Evolutionary conservation across 2,113 vertebrate species (phyloP).

Genomic region (Tenebrosternarchus preto): DNA sequence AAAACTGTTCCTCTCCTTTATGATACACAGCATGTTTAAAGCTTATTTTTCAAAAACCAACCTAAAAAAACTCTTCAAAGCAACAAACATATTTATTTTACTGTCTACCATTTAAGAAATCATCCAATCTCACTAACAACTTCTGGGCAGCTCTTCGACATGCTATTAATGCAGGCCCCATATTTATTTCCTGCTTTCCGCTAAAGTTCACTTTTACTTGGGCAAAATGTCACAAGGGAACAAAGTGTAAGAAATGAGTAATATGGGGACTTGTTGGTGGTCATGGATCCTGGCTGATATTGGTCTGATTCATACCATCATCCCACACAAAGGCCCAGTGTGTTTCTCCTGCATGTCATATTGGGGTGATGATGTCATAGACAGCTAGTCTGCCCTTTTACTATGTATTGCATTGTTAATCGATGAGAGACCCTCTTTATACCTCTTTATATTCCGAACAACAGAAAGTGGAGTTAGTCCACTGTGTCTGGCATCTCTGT

Average conservation of each 20-base stretch:
- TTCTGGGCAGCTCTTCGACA: neutral
- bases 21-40: too few relatives aligned
- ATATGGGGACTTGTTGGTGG: conserved; percentile 8
- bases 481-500: conserved; percentile 13
- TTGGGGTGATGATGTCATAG: conserved; percentile 49
- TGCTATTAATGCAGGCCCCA: neutral
- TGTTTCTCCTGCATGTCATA: conserved; percentile 46
- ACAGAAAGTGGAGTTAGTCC: conserved; percentile 23
- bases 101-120: too few relatives aligned
- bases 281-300: conserved; percentile 38
- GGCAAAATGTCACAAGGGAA: conserved; percentile 32
- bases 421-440: conserved; percentile 53
- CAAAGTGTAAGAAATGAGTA: conserved; percentile 20
- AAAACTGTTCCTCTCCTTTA: too few relatives aligned
- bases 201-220: conserved; percentile 20
- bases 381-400: conserved; percentile 19
- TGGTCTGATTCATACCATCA: conserved; percentile 41
- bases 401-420: conserved; percentile 48
- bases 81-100: too few relatives aligned
- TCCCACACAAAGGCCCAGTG: conserved; percentile 48
- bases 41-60: too few relatives aligned
- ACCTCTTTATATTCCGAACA: conserved; percentile 50
- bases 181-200: neutral
- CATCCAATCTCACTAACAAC: neutral
- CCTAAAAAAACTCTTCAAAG: too few relatives aligned